Evolutionary conservation across 2,797 vertebrate species (phyloP), one percentile per base, ranked within the genome.

Genomic region (Chelonia mydas): DNA sequence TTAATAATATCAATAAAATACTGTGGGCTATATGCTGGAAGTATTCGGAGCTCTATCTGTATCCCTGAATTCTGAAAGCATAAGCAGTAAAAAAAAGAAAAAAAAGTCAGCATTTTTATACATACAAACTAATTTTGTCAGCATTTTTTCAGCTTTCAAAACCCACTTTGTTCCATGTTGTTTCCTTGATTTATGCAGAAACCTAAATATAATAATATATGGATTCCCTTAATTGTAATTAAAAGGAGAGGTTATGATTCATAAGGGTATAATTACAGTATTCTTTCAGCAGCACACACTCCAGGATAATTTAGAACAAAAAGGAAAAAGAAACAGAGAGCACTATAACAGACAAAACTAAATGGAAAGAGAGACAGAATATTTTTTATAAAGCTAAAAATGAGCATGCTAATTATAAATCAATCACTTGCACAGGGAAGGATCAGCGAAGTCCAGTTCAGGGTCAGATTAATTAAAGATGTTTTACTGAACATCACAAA

Each of bases 241-340:
- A 97, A 87, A 7, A 93, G 68, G 83, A 96, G 78, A 92, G 95
- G 86, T 91, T 90, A 90, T 86, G 65, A 93, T 92, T 95, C 33
- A 76, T 80, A 84, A 82, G 78, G 83, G 27, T 94, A 79, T 97
- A 97, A 97, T 97, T 97, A 96, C 11, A 92, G 65, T 76, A 93
- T 95, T 95, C 95, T 96, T 89, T 55, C 89, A 94, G 87, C 91
- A 91, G 51, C 96, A 88, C 84, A 94, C 2, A 82, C 93, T 85
- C 19, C 84, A 93, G 94, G 95, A 95, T 45, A 92, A 96, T 86
- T 96, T 93, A 53, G 87, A 93, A 94, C 50, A 91, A 54, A 92
- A 61, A 89, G 4, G 41, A 94, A 96, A 95, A 78, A 86, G 53
- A 55, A 85, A 33, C 87, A 94, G 28, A 82, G 25, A 47, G 15